Base-by-base conservation (phyloP, 2,888 invertebrate genomes). In the Cryptocheilus praepositus region DNA sequence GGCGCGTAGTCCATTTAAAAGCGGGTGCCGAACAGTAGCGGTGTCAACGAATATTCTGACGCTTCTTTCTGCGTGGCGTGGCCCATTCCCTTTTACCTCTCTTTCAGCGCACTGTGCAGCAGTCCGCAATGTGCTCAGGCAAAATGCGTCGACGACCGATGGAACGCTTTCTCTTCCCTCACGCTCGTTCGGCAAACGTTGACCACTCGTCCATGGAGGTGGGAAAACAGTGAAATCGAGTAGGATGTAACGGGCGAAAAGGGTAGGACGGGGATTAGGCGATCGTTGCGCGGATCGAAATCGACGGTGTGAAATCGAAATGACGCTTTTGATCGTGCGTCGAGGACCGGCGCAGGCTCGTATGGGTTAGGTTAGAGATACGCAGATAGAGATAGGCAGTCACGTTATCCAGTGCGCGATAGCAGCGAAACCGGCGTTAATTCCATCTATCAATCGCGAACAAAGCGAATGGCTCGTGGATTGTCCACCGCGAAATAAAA, bases 391-490 rank as follows among this genome's bases (percentile, higher is more conserved):
- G 18, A 4, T 49, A 16, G 49, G 49, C 19, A 19, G 49, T 11
- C 49, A 25, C 3, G 25, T 25, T 25, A 25, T 25, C 25, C 25
- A 25, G 25, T 25, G 36, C 36, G 36, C 36, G 36, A 36, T 36
- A 43, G 43, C 56, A 36, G 19, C 56, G 36, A 43, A 11, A 36
- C 49, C 56, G 36, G 36, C 28, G 54, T 46, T 61, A 67, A 57
- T 74, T 68, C 78, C 80, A 83, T 81, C 83, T 80, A 83, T 83
- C 81, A 83, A 81, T 74, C 74, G 68, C 68, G 77, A 81, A 83
- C 83, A 83, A 83, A 81, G 81, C 74, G 77, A 56, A 55, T 67
- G 69, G 74, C 70, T 62, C 64, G 72, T 64, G 78, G 76, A 81
- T 81, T 75, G 82, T 78, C 65, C 76, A 72, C 64, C 73, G 67